phyloP scores from a whole-genome alignment of 2,888 invertebrate genomes.

The Schizaphis graminum region DNA sequence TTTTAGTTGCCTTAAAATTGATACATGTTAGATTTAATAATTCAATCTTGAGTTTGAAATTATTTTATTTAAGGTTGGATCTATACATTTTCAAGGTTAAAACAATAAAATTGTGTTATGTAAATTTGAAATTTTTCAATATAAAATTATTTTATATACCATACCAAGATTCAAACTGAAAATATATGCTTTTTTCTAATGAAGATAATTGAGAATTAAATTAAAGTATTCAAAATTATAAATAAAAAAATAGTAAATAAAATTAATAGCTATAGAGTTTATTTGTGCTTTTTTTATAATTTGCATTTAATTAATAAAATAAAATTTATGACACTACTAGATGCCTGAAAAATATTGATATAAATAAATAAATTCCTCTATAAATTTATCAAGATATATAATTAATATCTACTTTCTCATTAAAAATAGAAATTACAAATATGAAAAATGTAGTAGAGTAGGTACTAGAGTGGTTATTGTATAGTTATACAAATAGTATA shows the following conservation, averaged over 20 bases:
- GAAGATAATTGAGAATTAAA: neutral
- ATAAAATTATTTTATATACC: neutral
- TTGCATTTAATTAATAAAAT: neutral
- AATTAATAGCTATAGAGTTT: neutral
- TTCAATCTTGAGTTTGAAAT: neutral
- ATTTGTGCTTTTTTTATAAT: neutral
- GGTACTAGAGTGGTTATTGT: neutral
- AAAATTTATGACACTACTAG: neutral
- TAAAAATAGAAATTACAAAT: neutral
- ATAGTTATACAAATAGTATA: neutral
- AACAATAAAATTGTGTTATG: neutral
- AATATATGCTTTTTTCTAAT: neutral
- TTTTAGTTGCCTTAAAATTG: too few relatives aligned
- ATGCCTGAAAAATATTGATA: neutral
- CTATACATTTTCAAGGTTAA: slow-evolving; percentile 5
- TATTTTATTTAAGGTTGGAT: neutral
- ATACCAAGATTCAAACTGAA: neutral
- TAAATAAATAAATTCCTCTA: neutral
- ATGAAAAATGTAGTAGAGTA: neutral
- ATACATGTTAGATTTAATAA: too few relatives aligned
- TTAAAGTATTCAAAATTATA: neutral
- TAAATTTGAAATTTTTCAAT: neutral
- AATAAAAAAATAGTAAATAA: neutral
- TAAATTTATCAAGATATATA: neutral
- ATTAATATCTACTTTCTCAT: neutral